Percentiles rank a stretch among this genome's conserved stretches.
Conservation (phyloP, 1,140 invertebrate genomes). For the Pomacea maculata region DNA sequence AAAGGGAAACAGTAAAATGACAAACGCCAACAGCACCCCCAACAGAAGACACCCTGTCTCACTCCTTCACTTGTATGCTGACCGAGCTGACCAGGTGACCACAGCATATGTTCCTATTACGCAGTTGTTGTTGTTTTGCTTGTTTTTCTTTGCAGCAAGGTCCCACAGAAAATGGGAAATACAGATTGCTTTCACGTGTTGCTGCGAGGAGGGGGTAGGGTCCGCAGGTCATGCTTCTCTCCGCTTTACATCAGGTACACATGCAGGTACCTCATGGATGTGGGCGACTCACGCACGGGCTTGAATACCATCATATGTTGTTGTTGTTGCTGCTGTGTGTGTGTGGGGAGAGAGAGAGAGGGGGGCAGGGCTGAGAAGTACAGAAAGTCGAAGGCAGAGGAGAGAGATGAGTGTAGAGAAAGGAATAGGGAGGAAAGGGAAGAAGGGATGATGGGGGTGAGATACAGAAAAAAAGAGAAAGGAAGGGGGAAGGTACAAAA, state of each 20-base stretch:
- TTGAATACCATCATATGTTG: neutral
- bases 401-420: neutral
- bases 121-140: neutral
- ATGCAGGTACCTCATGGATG: neutral
- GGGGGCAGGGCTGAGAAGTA: neutral
- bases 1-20: too few relatives aligned
- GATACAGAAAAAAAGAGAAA: neutral
- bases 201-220: neutral
- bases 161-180: neutral
- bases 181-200: neutral
- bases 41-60: neutral
- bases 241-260: neutral
- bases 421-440: neutral
- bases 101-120: neutral
- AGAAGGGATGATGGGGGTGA: neutral
- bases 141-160: neutral
- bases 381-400: neutral
- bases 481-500: neutral
- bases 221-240: neutral
- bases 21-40: neutral
- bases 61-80: neutral
- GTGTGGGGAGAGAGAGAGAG: conserved; percentile 22
- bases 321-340: neutral
- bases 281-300: neutral
- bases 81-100: neutral